phyloP scores from a whole-genome alignment of 2,797 vertebrate species.

The Pseudochirops cupreus region DNA sequence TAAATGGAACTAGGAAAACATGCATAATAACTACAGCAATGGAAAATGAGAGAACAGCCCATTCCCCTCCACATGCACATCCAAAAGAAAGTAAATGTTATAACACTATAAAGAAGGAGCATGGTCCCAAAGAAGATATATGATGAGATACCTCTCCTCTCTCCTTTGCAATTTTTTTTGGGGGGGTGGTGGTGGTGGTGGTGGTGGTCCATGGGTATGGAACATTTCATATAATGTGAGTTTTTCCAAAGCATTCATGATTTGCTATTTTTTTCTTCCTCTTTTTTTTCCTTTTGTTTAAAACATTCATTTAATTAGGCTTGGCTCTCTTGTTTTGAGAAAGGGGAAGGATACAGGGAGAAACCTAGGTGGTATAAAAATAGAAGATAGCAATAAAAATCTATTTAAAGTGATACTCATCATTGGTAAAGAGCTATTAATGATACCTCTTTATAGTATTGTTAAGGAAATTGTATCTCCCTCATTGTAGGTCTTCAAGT shows the following conservation, averaged over 20 bases:
- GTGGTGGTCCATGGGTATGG: not conserved
- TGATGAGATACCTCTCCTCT: not conserved
- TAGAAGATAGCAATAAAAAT: not conserved
- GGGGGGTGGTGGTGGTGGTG: too few species aligned
- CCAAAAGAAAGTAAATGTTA: not conserved
- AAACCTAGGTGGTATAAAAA: not conserved
- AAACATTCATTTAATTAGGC: not conserved
- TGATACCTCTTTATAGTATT: not conserved
- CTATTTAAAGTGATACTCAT: not conserved
- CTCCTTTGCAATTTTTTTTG: not conserved
- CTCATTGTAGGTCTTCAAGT: not conserved
- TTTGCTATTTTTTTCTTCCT: slow-evolving; percentile 3
- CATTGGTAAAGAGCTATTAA: not conserved
- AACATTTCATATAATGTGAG: not conserved
- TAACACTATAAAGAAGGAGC: not conserved
- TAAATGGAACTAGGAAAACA: not conserved
- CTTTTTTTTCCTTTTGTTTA: not conserved
- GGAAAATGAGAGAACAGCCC: not conserved
- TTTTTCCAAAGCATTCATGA: not conserved
- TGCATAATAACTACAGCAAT: not conserved
- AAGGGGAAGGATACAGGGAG: not conserved
- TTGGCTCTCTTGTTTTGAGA: not conserved
- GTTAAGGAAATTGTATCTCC: not conserved
- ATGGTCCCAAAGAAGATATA: not conserved
- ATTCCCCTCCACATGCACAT: not conserved